Base-by-base conservation (phyloP, 2,797 vertebrate species). In the Falco novaeseelandiae region DNA sequence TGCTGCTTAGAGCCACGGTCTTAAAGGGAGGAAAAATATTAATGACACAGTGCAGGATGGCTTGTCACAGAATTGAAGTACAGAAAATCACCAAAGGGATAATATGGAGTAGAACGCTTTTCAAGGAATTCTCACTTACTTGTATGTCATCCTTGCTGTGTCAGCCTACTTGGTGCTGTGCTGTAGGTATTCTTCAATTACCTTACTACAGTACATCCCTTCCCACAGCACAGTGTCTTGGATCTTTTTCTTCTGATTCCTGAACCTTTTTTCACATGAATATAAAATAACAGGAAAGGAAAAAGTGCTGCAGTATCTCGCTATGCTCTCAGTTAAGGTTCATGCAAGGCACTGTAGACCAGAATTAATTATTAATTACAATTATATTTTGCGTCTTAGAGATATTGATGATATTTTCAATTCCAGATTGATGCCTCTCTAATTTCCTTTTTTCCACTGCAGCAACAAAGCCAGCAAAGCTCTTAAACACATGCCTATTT, bases 351-450 rank as follows among this genome's bases (percentile, higher is more conserved):
- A 52, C 12, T 32, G 14, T 54, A 82, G 58, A 71, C 22, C 32
- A 65, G 49, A 89, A 65, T 91, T 71, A 78, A 87, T 89, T 87
- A 83, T 74, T 82, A 78, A 87, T 83, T 81, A 65, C 36, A 81
- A 30, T 82, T 89, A 52, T 79, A 36, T 76, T 84, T 91, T 74
- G 30, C 82, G 46, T 87, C 58, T 89, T 72, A 36, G 44, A 87
- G 40, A 74, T 95, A 81, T 8, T 67, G 55, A 71, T 89, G 82
- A 27, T 90, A 73, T 34, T 87, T 95, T 89, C 40, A 55, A 30
- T 83, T 91, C 49, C 25, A 79, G 44, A 71, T 40, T 57, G 52
- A 89, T 55, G 57, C 25, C 23, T 67, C 25, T 84, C 19, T 20
- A 40, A 16, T 36, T 77, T 54, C 17, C 2, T 54, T 52, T 49